Evolutionary conservation across 2,888 invertebrate species (phyloP), one percentile per base, ranked within the genome.

Genomic region (Rhagophthalmus giganteus): DNA sequence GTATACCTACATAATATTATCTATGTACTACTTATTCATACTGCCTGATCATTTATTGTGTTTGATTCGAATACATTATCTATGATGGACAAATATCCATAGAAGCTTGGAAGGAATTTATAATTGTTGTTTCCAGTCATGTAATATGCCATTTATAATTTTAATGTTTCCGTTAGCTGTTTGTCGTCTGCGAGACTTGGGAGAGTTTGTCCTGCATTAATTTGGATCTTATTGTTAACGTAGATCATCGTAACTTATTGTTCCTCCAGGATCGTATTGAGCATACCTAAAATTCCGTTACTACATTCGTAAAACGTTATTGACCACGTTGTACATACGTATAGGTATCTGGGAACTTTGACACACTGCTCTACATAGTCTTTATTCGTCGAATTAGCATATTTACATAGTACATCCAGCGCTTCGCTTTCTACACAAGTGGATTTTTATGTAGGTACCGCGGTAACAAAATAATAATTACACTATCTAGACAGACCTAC

Each of bases 231-330:
- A 20, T 20, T 7, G 3, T 20, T 20, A 20, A 20, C 7, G 20
- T 20, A 5, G 20, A 7, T 48, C 34, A 48, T 34, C 41, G 40
- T 48, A 41, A 48, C 34, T 48, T 41, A 48, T 28, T 14, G 25
- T n/a, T 25, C 32, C 33, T 48, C 24, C 48, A 48, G 40, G 27
- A 41, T 34, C 40, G 48, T 40, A 35, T 33, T 26, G 28, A 25
- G 30, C 45, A 37, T 45, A 24, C 37, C 30, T 45, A 15, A 25
- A 31, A 41, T 41, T 31, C 40, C 40, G 20, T 20, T 3, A 5
- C 7, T 7, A 20, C 7, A 20, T 5, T 5, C 7, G 3, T 20
- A 5, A 24, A 41, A 12, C 30, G 14, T 39, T 31, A 20, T 41
- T 41, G 15, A 28, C 6, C n/a, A n/a, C n/a, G n/a, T n/a, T n/a